A percentile compares a stretch with the other conserved stretches of the same genome.
Conservation (phyloP, 2,797 vertebrate genomes). For the Hydrophis major region DNA sequence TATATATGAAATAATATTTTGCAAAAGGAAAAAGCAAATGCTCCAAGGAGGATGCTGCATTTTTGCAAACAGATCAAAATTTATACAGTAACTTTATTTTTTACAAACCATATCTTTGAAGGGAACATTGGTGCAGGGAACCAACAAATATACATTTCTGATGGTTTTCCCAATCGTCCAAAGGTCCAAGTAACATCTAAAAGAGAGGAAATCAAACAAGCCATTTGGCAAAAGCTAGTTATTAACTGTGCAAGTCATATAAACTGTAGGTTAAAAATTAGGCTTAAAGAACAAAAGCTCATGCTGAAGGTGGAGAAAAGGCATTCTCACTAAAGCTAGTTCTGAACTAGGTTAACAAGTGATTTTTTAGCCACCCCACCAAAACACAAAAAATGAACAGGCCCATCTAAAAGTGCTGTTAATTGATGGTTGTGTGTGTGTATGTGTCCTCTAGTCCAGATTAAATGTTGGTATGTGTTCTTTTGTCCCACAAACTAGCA, state of each 20-base stretch:
- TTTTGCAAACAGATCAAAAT: slow-evolving; percentile 19
- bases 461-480: neutral
- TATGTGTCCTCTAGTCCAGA: neutral
- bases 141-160: slow-evolving; percentile 31
- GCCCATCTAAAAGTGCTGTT: neutral
- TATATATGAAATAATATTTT: slow-evolving; percentile 41
- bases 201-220: slow-evolving; percentile 50
- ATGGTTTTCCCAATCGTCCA: slow-evolving; percentile 57
- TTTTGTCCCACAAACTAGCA: neutral
- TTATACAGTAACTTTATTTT: slow-evolving; percentile 28
- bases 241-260: slow-evolving; percentile 20
- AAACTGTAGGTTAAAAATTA: neutral
- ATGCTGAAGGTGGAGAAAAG: too few species aligned
- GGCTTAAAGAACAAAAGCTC: neutral
- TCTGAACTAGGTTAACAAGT: slow-evolving; percentile 44
- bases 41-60: slow-evolving; percentile 42
- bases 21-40: slow-evolving; percentile 44
- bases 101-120: slow-evolving; percentile 50
- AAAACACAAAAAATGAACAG: neutral
- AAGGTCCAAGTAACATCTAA: slow-evolving; percentile 63
- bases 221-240: slow-evolving; percentile 11
- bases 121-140: neutral
- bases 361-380: slow-evolving; percentile 18
- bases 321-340: neutral
- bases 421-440: neutral